Conservation (phyloP, 1,140 invertebrate species). For the Atopsyche davidsoni region DNA sequence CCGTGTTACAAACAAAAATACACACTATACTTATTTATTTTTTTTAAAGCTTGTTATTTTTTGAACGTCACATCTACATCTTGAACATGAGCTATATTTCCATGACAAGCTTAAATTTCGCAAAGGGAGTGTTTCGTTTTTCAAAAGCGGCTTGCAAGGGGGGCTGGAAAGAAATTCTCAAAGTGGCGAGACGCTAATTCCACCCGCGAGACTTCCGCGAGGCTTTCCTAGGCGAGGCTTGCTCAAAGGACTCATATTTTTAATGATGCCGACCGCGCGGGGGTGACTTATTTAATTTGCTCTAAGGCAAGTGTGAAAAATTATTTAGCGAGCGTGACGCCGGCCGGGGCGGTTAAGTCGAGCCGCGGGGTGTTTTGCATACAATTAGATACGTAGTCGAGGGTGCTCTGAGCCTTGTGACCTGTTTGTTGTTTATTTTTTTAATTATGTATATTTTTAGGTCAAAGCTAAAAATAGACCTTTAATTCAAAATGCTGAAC, state of each 20-base stretch:
- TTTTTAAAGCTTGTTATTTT: too few species aligned
- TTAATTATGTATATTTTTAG: too few species aligned
- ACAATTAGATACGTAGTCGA: too few species aligned
- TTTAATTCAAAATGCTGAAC: too few species aligned
- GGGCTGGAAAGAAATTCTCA: not conserved
- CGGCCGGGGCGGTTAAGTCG: not conserved
- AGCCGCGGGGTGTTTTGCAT: conserved; percentile 8
- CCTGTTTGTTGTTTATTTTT: too few species aligned
- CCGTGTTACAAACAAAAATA: too few species aligned
- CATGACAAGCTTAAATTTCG: not conserved
- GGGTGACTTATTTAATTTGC: conserved; percentile 29
- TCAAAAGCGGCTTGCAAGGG: not conserved
- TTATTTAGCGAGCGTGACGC: conserved; percentile 19
- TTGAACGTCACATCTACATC: too few species aligned
- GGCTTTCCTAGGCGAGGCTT: conserved; percentile 8
- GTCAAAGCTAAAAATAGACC: too few species aligned
- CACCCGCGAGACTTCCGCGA: conserved; percentile 14
- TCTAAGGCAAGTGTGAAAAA: conserved; percentile 30
- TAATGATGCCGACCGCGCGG: conserved; percentile 26
- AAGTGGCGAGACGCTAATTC: conserved; percentile 7
- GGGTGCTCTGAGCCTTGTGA: too few species aligned
- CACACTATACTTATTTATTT: too few species aligned
- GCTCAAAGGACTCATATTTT: conserved; percentile 26
- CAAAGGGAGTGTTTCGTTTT: too few species aligned
- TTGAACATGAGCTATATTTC: too few species aligned